These are phyloP conservation scores for Sminthopsis crassicaudata DNA, from an alignment of 2,113 vertebrate genomes.

Conservation along the genomic window DNA sequence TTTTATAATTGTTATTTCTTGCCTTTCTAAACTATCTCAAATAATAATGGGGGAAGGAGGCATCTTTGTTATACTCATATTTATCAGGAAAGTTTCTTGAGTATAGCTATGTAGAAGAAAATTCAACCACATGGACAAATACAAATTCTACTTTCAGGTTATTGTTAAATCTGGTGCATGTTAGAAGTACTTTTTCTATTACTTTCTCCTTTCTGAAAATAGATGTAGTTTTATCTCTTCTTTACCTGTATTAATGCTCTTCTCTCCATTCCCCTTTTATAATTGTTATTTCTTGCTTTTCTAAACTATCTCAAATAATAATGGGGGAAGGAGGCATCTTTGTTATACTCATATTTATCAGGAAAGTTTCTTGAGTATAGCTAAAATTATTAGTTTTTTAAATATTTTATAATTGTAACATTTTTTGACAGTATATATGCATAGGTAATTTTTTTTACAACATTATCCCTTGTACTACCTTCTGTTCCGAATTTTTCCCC, in stretches of 20 bases:
- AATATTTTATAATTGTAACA: no score
- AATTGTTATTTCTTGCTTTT: neutral
- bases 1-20: neutral
- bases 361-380: neutral
- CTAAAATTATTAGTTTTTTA: no score
- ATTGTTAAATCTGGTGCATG: neutral
- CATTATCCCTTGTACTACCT: no score
- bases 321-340: neutral
- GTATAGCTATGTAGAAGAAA: neutral
- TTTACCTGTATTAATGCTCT: neutral
- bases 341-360: neutral
- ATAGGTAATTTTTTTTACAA: no score
- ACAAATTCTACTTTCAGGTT: neutral
- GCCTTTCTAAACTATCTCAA: neutral
- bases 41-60: neutral
- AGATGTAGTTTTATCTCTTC: neutral
- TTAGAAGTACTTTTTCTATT: neutral
- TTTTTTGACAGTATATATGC: no score
- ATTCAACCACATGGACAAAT: neutral
- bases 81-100: neutral
- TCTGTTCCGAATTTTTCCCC: no score
- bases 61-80: neutral
- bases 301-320: neutral
- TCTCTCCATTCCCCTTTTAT: neutral
- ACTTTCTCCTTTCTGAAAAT: neutral